Evolutionary conservation across 64 coral and sea anemone genomes (phyloP).

Genomic region (Montipora efflorescens): DNA sequence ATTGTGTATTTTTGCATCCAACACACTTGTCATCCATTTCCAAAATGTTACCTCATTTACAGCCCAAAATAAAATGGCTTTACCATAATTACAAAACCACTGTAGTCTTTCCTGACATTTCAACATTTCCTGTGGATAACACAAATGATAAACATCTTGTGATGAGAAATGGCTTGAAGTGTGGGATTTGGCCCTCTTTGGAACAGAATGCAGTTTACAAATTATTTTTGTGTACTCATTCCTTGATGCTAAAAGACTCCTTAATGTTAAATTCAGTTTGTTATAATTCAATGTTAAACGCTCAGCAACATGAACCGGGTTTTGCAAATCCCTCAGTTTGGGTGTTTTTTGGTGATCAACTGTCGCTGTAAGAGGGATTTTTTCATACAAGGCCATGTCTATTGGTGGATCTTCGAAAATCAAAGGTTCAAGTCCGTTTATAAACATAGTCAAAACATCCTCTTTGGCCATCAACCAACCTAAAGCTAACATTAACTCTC

Average conservation of each 20-base stretch:
- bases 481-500: slow-evolving; percentile 80
- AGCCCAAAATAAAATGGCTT: slow-evolving; percentile 60
- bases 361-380: background rate
- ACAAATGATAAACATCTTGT: slow-evolving; percentile 79
- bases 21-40: slow-evolving; percentile 96
- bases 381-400: background rate
- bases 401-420: slow-evolving; percentile 64
- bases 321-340: background rate
- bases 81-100: slow-evolving; percentile 70
- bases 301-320: background rate
- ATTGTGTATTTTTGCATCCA: slow-evolving; percentile 57
- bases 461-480: slow-evolving; percentile 93
- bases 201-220: slow-evolving; percentile 70
- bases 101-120: slow-evolving; percentile 64
- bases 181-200: background rate
- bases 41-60: slow-evolving; percentile 77
- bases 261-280: slow-evolving; percentile 36
- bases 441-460: slow-evolving; percentile 63
- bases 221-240: slow-evolving; percentile 55
- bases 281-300: slow-evolving; percentile 10
- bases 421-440: slow-evolving; percentile 31
- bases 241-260: slow-evolving; percentile 51
- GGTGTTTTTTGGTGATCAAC: background rate
- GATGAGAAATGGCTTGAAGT: slow-evolving; percentile 72
- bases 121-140: slow-evolving; percentile 64